Evolutionary conservation across 2,113 vertebrate species (phyloP).

Genomic region (Polypterus senegalus): DNA sequence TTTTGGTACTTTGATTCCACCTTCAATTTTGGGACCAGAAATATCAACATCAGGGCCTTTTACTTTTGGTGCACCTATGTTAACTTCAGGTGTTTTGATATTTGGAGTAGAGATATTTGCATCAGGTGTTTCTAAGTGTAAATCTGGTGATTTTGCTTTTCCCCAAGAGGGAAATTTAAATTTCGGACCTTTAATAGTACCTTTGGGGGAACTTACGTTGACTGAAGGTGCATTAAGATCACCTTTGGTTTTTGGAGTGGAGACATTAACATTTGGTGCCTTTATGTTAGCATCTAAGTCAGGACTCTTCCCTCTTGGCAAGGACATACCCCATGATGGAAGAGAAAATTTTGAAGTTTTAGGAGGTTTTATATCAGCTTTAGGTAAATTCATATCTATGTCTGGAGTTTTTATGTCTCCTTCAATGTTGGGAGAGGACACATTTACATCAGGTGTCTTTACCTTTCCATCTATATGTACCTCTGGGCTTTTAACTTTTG

Average conservation of each 20-base stretch:
- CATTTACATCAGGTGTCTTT: constrained; percentile 10
- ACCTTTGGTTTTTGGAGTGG: constrained; percentile 9
- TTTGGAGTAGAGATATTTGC: constrained; percentile 27
- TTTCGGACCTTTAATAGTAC: constrained; percentile 8
- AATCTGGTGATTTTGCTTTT: constrained; percentile 1
- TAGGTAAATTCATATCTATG: background rate
- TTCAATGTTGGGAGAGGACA: constrained; percentile 22
- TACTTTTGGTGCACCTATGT: constrained; percentile 16
- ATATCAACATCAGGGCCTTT: constrained; percentile 23
- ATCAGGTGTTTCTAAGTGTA: constrained; percentile 18
- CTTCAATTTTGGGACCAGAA: constrained; percentile 1
- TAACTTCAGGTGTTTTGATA: constrained; percentile 15
- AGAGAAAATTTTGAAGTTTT: constrained; percentile 26
- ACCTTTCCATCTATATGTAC: constrained; percentile 13
- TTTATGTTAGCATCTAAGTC: constrained; percentile 6
- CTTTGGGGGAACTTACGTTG: background rate
- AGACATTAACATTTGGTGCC: background rate
- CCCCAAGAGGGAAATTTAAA: constrained; percentile 17
- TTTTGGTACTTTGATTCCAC: constrained; percentile 28
- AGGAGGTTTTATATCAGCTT: constrained; percentile 10
- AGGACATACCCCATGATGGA: constrained; percentile 24
- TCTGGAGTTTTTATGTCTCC: constrained; percentile 12
- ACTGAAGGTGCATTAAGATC: background rate
- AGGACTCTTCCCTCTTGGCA: constrained; percentile 20
- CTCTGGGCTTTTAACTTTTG: constrained; percentile 18